Conservation (phyloP, 2,888 invertebrate genomes). For the Tanypteryx hageni region DNA sequence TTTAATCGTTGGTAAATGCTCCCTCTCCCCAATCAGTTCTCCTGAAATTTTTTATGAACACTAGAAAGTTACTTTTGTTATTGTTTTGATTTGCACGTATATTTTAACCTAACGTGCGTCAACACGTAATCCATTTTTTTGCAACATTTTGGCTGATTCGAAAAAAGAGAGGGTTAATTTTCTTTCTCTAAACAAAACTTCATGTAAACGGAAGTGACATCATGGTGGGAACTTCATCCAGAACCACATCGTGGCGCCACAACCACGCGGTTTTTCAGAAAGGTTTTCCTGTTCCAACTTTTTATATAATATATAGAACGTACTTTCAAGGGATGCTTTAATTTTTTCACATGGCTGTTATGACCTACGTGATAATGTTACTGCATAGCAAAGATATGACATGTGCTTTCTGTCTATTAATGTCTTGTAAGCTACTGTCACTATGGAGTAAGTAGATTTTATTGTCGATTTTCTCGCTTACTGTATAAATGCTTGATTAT, state of each 20-base stretch:
- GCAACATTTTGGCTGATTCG: conserved; percentile 13
- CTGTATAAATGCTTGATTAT: background rate
- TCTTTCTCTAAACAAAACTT: conserved; percentile 24
- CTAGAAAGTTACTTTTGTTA: conserved; percentile 51
- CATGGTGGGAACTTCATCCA: conserved; percentile 60
- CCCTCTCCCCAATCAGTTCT: conserved; percentile 24
- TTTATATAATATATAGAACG: conserved; percentile 35
- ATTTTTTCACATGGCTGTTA: conserved; percentile 61
- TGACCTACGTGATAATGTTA: conserved; percentile 10
- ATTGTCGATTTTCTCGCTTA: background rate
- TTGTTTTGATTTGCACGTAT: conserved; percentile 58
- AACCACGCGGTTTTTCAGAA: conserved; percentile 46
- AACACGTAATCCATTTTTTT: conserved; percentile 53
- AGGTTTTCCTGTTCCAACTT: conserved; percentile 50
- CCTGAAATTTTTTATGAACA: conserved; percentile 4
- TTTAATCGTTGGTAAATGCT: background rate
- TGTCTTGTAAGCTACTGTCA: conserved; percentile 64
- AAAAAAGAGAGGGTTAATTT: conserved; percentile 55
- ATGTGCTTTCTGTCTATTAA: conserved; percentile 54
- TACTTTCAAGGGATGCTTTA: conserved; percentile 46
- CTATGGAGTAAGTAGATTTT: background rate
- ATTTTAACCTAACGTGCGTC: conserved; percentile 51
- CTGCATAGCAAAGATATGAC: conserved; percentile 53
- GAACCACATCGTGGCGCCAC: conserved; percentile 57
- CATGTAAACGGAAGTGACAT: conserved; percentile 59